Base-by-base conservation (phyloP, 1,140 invertebrate species). In the Saxidomus purpurata region DNA sequence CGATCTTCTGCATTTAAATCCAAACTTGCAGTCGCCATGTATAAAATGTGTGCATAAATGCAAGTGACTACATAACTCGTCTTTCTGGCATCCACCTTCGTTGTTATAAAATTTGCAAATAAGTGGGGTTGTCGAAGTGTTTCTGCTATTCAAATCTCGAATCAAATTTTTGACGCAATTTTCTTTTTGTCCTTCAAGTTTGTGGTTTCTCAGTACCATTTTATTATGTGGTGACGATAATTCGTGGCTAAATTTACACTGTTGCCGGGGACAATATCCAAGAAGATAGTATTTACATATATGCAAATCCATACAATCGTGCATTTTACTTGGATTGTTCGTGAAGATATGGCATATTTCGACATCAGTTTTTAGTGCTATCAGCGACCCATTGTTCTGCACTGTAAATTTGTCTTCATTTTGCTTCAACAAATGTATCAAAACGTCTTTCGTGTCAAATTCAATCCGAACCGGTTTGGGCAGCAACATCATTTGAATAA, bases 101-200 rank as follows among this genome's bases (percentile, higher is more conserved):
- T 81, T 81, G 28, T 81, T 81, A 34, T 81, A 81, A 19, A 81
- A 81, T 61, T 81, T 81, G 52, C 77, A 81, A 19, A 81, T 31
- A 59, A 59, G 52, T 59, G 52, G 52, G 4, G 52, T 59, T 22
- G 52, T 59, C 19, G 52, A 59, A 11, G n/a, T 59, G 19, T 59
- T 59, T 59, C 52, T 59, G 19, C n/a, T 59, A n/a, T 59, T 8
- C 3, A 59, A n/a, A 59, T 22, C n/a, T n/a, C n/a, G 8, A 4
- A 59, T 17, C n/a, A 59, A 22, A 11, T n/a, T 59, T 22, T 59
- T 59, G 3, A 59, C n/a, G n/a, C 3, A n/a, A 17, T n/a, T 22
- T 19, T 59, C 52, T 11, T 22, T n/a, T 6, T 11, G 15, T 59
- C n/a, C n/a, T n/a, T n/a, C 4, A 59, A 59, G 52, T 17, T 22